Conservation (phyloP, 1,140 invertebrate species). For the Ceratina calcarata region DNA sequence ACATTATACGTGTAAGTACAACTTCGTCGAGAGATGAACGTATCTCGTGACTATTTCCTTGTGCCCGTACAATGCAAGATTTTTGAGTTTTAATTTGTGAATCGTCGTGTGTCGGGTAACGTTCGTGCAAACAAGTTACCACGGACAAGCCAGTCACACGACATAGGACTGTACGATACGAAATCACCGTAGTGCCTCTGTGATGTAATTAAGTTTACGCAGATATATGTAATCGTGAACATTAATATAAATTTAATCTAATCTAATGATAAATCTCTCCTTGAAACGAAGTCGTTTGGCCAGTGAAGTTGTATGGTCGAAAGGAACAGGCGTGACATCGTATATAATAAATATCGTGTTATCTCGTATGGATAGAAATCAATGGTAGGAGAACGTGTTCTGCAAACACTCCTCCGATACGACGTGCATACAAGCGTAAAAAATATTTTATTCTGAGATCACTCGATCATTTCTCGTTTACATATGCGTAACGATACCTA, state of each 20-base stretch:
- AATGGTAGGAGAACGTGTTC: conserved; percentile 21
- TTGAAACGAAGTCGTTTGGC: conserved; percentile 23
- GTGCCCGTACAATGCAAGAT: background rate
- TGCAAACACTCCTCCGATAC: conserved; percentile 21
- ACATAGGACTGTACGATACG: conserved; percentile 33
- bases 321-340: conserved; percentile 24
- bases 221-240: conserved; percentile 37
- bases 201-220: conserved; percentile 49
- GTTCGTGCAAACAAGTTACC: conserved; percentile 15
- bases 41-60: background rate
- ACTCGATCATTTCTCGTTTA: conserved; percentile 11
- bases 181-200: conserved; percentile 68
- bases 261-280: no score
- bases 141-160: conserved; percentile 7
- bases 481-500: conserved; percentile 13
- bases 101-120: background rate
- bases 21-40: conserved; percentile 10
- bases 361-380: background rate
- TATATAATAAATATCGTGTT: conserved; percentile 40
- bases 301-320: conserved; percentile 26
- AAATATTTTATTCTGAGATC: conserved; percentile 17
- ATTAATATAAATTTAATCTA: conserved; percentile 30
- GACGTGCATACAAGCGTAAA: conserved; percentile 8
- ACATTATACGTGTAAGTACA: background rate
- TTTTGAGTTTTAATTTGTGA: background rate